phyloP scores from a whole-genome alignment of 1,140 invertebrate species.

The Monomorium pharaonis region DNA sequence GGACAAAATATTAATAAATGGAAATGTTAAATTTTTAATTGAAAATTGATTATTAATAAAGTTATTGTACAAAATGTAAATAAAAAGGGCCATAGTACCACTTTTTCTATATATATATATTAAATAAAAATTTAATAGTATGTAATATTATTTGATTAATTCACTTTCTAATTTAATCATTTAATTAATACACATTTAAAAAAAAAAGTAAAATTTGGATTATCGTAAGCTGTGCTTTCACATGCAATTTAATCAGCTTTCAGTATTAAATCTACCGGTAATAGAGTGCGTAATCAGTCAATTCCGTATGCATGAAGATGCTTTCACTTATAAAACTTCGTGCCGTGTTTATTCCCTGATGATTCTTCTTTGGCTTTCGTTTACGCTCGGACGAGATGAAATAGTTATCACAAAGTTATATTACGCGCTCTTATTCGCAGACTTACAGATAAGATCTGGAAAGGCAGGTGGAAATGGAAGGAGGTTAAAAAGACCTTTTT shows the following conservation, averaged over 20 bases:
- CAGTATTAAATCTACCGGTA: neutral
- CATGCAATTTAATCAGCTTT: neutral
- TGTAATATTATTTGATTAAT: neutral
- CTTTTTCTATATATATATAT: too few species aligned
- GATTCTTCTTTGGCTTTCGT: constrained; percentile 26
- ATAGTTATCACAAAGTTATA: constrained; percentile 38
- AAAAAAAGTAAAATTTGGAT: neutral
- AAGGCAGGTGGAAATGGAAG: neutral
- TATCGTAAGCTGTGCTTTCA: neutral
- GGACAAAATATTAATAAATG: too few species aligned
- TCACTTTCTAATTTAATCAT: neutral
- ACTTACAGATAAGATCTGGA: neutral
- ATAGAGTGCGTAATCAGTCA: constrained; percentile 22
- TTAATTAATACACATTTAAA: neutral
- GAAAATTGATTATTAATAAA: too few species aligned
- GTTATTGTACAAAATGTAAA: too few species aligned
- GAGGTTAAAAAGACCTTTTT: neutral
- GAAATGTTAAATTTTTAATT: too few species aligned
- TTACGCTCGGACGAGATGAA: constrained; percentile 1
- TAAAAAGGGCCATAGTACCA: too few species aligned
- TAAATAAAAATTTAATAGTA: too few species aligned
- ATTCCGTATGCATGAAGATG: constrained; percentile 37
- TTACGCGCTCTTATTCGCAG: neutral
- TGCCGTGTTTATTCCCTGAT: constrained; percentile 1
- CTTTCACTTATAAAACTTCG: constrained; percentile 24